Base-by-base conservation (phyloP, 2,797 vertebrate genomes). In the Onychomys torridus region DNA sequence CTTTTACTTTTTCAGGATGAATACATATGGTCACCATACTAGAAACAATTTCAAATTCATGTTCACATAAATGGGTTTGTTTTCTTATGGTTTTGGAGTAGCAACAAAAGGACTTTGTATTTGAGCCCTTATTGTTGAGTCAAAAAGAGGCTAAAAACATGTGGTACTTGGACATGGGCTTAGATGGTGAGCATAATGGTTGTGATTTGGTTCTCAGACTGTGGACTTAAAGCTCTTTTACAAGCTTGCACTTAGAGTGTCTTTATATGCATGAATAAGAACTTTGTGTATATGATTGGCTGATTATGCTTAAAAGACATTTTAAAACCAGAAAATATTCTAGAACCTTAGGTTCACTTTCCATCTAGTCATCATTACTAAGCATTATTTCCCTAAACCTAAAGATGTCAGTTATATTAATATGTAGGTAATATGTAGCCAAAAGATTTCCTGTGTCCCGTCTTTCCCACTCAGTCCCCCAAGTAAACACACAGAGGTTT, bases 1-100 rank as follows among this genome's bases (percentile, higher is more conserved):
- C 82, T 97, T 98, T 98, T 83, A 97, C 65, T 97, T 98, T 98
- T 97, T 96, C 89, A 96, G 89, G 93, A 95, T 96, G 95, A 89
- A 82, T 98, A 87, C 96, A 97, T 98, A 97, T 98, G 98, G 93
- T 97, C 92, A 97, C 97, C 97, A 97, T 95, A 97, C 77, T 97
- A 94, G 93, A 69, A 84, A 65, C 27, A 96, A 93, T 97, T 98
- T 93, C 81, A 97, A 55, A 77, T 82, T 97, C 67, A 37, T 95
- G 91, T 82, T 97, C 98, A 94, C 11, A 57, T 97, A 88, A 98
- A 98, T 98, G 93, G 82, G 84, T 98, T 98, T 98, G 59, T 97
- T 87, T 69, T 96, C 97, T 85, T 96, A 23, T 90, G 96, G 76
- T 84, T 96, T 98, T 98, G 95, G 88, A 96, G 95, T 96, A 97